phyloP scores from a whole-genome alignment of 2,797 vertebrate genomes.

The Poeciliopsis paucimaculata region DNA sequence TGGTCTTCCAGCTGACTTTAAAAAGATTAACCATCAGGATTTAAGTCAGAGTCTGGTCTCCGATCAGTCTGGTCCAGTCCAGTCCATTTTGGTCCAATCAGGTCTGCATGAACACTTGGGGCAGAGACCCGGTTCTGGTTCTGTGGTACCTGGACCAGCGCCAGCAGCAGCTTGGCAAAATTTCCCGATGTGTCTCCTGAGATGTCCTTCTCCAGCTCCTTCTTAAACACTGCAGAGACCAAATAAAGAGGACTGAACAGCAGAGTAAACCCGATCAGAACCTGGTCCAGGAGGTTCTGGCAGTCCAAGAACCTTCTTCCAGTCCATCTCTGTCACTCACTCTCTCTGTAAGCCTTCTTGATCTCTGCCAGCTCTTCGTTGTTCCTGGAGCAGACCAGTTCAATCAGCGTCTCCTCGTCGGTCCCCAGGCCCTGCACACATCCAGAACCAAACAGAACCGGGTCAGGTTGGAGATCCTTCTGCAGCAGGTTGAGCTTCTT shows the following conservation, averaged over 20 bases:
- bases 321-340: slow-evolving; percentile 63
- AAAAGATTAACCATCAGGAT: not conserved
- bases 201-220: slow-evolving; percentile 94
- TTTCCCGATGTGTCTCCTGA: slow-evolving; percentile 93
- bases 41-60: not conserved
- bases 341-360: slow-evolving; percentile 89
- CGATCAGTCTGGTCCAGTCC: not conserved
- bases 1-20: not conserved
- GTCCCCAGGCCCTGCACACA: slow-evolving; percentile 90
- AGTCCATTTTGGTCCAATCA: not conserved
- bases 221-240: slow-evolving; percentile 89
- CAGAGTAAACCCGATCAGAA: not conserved
- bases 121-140: not conserved
- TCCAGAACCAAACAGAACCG: not conserved
- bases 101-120: not conserved
- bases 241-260: not conserved
- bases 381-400: slow-evolving; percentile 93
- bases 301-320: not conserved
- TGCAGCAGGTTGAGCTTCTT: not conserved
- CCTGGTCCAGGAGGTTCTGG: not conserved
- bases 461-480: not conserved
- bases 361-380: slow-evolving; percentile 88
- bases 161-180: slow-evolving; percentile 92
- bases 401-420: slow-evolving; percentile 93
- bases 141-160: slow-evolving; percentile 86